Evolutionary conservation across 2,888 invertebrate genomes (phyloP).

Genomic region (Hipparchia semele): DNA sequence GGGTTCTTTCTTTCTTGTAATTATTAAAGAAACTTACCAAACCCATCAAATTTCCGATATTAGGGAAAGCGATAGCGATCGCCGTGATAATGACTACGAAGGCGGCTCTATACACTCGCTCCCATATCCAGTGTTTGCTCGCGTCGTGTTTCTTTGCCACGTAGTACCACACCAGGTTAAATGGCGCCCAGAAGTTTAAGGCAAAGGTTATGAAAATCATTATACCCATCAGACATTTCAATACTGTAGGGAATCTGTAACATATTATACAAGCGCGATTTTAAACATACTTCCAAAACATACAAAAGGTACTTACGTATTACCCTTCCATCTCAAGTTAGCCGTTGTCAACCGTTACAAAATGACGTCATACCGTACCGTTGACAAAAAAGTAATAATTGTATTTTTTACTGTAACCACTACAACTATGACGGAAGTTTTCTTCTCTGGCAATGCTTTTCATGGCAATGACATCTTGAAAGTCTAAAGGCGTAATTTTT

Average conservation of each 20-base stretch:
- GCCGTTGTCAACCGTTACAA: too few relatives aligned
- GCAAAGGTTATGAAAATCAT: constrained; percentile 78
- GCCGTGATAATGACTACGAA: constrained; percentile 63
- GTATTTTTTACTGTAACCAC: too few relatives aligned
- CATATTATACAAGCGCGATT: neutral
- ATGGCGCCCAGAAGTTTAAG: constrained; percentile 75
- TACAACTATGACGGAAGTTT: too few relatives aligned
- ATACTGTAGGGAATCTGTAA: constrained; percentile 67
- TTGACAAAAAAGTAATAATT: too few relatives aligned
- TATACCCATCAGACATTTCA: constrained; percentile 69
- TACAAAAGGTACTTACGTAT: too few relatives aligned
- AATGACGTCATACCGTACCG: too few relatives aligned
- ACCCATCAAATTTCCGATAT: constrained; percentile 75
- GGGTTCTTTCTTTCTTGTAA: too few relatives aligned
- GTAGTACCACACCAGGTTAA: constrained; percentile 75
- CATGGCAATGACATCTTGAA: too few relatives aligned
- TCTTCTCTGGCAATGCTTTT: too few relatives aligned
- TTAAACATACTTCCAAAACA: neutral
- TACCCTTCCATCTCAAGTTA: too few relatives aligned
- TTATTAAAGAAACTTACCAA: constrained; percentile 53
- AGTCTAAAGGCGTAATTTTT: too few relatives aligned
- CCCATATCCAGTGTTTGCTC: constrained; percentile 68
- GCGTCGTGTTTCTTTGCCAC: constrained; percentile 61
- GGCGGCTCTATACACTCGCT: constrained; percentile 63
- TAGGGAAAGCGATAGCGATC: constrained; percentile 70